These are phyloP conservation scores for Schrankia costaestrigalis DNA, from an alignment of 2,888 invertebrate species.

Conservation along the genomic window DNA sequence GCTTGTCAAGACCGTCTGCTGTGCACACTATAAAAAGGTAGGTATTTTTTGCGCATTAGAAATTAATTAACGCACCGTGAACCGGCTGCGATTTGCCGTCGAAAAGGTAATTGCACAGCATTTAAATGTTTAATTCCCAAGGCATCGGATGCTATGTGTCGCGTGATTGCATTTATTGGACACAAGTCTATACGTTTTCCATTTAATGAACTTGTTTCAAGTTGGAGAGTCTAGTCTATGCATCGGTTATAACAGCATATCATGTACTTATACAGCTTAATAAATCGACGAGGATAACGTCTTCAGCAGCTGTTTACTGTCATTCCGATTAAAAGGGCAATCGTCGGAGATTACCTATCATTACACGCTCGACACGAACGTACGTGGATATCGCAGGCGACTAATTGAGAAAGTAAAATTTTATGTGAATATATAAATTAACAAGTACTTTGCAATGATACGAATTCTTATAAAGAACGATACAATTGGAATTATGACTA, in stretches of 20 bases:
- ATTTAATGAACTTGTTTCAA: slow-evolving; percentile 57
- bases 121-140: slow-evolving; percentile 62
- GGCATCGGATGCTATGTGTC: slow-evolving; percentile 49
- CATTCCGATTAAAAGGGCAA: slow-evolving; percentile 38
- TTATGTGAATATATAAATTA: slow-evolving; percentile 32
- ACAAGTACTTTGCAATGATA: slow-evolving; percentile 23
- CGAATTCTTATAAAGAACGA: slow-evolving; percentile 21
- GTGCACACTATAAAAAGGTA: no score
- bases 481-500: slow-evolving; percentile 16
- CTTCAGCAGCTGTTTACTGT: slow-evolving; percentile 42
- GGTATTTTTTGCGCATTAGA: slow-evolving; percentile 57
- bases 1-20: no score
- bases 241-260: slow-evolving; percentile 33
- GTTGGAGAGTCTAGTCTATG: slow-evolving; percentile 31
- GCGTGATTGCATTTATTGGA: slow-evolving; percentile 53
- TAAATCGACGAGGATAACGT: slow-evolving; percentile 42
- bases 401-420: slow-evolving; percentile 38
- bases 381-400: slow-evolving; percentile 22
- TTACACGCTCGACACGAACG: slow-evolving; percentile 28
- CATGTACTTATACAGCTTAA: slow-evolving; percentile 35
- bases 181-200: slow-evolving; percentile 36
- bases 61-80: slow-evolving; percentile 54
- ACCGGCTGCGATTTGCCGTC: slow-evolving; percentile 58
- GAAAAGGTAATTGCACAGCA: slow-evolving; percentile 60
- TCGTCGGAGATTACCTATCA: slow-evolving; percentile 34